Evolutionary conservation across 1,140 invertebrate species (phyloP), one percentile per base, ranked within the genome.

Genomic region (Lepidurus packardi): DNA sequence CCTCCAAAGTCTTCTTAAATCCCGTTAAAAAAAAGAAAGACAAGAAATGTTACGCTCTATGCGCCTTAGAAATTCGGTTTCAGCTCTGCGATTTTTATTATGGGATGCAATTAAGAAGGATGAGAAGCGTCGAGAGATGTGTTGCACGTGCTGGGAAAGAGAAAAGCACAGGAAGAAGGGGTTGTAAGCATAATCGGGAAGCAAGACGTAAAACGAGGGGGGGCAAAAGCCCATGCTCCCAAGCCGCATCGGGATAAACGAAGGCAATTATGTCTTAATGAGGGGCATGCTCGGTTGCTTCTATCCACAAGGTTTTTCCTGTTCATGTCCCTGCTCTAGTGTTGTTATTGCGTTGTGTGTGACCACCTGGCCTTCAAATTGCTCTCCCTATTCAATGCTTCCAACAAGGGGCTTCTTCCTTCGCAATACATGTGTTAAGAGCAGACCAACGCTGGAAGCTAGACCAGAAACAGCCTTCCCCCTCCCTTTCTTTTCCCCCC

Each of bases 191-290:
- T 13, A 65, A 7, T n/a, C 53, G 16, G 53, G 53, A 7, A 65
- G 16, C n/a, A 21, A n/a, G 53, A 65, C 53, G 21, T n/a, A 65
- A 65, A 21, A 21, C 13, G 53, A 21, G 13, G 53, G 7, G 7
- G 10, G 16, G 21, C 16, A 65, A 65, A 65, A 65, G 53, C 53
- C 53, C 53, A 7, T 7, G 7, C 9, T 21, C 53, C 53, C 7
- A 16, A 21, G 6, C 53, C 53, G 53, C n/a, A 11, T n/a, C 21
- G 1, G 53, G 21, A 65, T 7, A 65, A 65, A 65, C 53, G 53
- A 65, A 65, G 53, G 53, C 53, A 65, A 65, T 65, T 65, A 65
- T 16, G 53, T 21, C 53, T 8, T 65, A 65, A 65, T 65, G 53
- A 65, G 53, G 53, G 53, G 16, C 21, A 65, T 65, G 53, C 53